Percentiles rank a stretch among this genome's conserved stretches.
Evolutionary conservation across 2,888 invertebrate species (phyloP).

Genomic region (Clostera curtula): DNA sequence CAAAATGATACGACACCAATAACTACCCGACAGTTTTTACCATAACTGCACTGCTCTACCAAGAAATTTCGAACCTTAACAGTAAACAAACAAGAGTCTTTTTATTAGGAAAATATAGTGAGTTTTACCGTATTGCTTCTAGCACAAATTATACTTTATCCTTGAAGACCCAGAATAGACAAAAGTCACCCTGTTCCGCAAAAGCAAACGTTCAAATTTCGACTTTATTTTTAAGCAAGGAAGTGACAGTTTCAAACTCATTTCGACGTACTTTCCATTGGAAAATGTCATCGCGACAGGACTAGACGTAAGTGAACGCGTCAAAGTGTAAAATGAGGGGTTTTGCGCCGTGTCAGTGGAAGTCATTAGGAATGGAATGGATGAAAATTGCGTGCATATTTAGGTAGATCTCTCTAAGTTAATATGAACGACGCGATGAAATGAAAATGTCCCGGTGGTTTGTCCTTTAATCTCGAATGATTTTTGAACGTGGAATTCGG

Average conservation of each 20-base stretch:
- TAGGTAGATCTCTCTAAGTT: constrained; percentile 60
- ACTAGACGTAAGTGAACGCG: constrained; percentile 71
- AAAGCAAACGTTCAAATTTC: constrained; percentile 30
- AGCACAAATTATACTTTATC: constrained; percentile 53
- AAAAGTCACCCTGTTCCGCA: constrained; percentile 53
- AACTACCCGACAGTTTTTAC: constrained; percentile 27
- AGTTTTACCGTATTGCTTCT: constrained; percentile 37
- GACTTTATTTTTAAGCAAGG: constrained; percentile 38
- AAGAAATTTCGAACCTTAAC: constrained; percentile 32
- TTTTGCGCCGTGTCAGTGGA: constrained; percentile 70
- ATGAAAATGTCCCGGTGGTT: constrained; percentile 52
- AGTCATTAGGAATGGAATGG: constrained; percentile 73
- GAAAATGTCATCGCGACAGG: constrained; percentile 66
- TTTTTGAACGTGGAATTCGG: constrained; percentile 29
- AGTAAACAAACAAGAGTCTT: constrained; percentile 28
- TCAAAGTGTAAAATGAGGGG: constrained; percentile 75
- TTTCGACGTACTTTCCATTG: constrained; percentile 49
- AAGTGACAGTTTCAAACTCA: constrained; percentile 28
- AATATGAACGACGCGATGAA: constrained; percentile 61
- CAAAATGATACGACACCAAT: constrained; percentile 49
- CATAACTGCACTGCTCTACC: constrained; percentile 8
- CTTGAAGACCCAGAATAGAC: constrained; percentile 67
- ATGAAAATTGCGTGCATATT: constrained; percentile 73
- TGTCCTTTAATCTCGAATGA: constrained; percentile 32
- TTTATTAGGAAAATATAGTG: constrained; percentile 21